These are phyloP conservation scores for Sebastes melanostomus DNA, from an alignment of 2,797 vertebrate species.

Conservation along the genomic window DNA sequence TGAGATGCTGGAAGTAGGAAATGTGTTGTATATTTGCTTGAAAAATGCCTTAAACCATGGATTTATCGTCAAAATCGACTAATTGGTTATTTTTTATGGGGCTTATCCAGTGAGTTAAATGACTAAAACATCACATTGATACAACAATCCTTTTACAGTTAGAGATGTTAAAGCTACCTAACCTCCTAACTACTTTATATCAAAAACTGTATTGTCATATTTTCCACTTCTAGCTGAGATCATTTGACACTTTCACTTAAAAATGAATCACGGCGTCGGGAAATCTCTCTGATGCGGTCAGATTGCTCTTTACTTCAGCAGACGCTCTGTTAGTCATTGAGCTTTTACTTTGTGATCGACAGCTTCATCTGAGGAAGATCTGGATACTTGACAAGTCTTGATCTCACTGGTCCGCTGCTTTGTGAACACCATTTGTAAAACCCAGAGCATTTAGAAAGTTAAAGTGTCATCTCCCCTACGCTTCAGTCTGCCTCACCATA, in stretches of 20 bases:
- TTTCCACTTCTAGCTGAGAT: background rate
- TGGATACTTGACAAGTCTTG: background rate
- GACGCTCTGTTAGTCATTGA: background rate
- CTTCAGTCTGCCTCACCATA: constrained; percentile 26
- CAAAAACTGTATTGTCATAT: background rate
- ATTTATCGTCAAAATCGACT: no score
- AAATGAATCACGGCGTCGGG: background rate
- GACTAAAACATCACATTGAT: background rate
- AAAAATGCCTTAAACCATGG: background rate
- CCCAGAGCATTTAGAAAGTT: background rate
- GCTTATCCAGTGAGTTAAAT: background rate
- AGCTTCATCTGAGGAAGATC: background rate
- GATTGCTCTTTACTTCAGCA: background rate
- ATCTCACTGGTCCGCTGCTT: background rate
- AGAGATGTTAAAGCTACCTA: background rate
- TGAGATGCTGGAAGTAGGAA: background rate
- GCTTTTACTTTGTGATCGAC: background rate
- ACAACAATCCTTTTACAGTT: background rate
- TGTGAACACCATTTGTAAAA: constrained; percentile 55
- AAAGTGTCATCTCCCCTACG: background rate
- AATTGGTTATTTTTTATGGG: no score
- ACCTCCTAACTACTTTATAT: background rate
- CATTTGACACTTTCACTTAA: background rate
- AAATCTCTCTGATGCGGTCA: background rate
- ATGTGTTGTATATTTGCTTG: background rate